Evolutionary conservation across 2,888 invertebrate genomes (phyloP).

Genomic region (Actias luna): DNA sequence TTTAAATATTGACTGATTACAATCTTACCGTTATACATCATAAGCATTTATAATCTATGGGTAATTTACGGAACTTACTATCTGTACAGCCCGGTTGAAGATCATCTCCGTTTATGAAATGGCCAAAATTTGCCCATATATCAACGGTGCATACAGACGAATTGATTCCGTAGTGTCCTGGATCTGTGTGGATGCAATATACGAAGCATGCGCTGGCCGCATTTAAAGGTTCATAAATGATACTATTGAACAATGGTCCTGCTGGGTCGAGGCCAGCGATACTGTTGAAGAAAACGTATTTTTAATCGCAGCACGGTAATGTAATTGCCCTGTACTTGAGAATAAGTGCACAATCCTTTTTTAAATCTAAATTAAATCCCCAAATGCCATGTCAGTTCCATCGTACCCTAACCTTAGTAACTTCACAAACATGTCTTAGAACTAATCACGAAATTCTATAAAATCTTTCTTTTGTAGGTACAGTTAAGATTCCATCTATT

Average conservation of each 20-base stretch:
- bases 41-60: neutral
- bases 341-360: too few species aligned
- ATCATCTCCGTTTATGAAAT: slow-evolving; percentile 22
- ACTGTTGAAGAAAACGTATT: slow-evolving; percentile 37
- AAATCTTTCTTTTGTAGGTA: too few species aligned
- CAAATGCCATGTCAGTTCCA: too few species aligned
- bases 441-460: too few species aligned
- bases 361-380: too few species aligned
- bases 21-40: neutral
- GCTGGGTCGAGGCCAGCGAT: slow-evolving; percentile 77
- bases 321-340: too few species aligned
- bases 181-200: slow-evolving; percentile 82
- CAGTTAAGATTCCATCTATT: too few species aligned
- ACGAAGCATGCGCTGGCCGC: slow-evolving; percentile 66
- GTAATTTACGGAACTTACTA: slow-evolving; percentile 4
- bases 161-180: slow-evolving; percentile 65
- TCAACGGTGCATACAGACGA: slow-evolving; percentile 62
- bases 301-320: too few species aligned
- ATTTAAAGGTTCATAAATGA: slow-evolving; percentile 35
- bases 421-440: too few species aligned
- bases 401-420: too few species aligned
- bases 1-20: neutral
- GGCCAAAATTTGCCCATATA: slow-evolving; percentile 70
- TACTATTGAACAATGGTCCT: slow-evolving; percentile 61
- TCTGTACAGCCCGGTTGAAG: slow-evolving; percentile 27